A percentile compares a stretch with the other conserved stretches of the same genome.
Conservation (phyloP, 2,797 vertebrate genomes). For the Amniataba percoides region DNA sequence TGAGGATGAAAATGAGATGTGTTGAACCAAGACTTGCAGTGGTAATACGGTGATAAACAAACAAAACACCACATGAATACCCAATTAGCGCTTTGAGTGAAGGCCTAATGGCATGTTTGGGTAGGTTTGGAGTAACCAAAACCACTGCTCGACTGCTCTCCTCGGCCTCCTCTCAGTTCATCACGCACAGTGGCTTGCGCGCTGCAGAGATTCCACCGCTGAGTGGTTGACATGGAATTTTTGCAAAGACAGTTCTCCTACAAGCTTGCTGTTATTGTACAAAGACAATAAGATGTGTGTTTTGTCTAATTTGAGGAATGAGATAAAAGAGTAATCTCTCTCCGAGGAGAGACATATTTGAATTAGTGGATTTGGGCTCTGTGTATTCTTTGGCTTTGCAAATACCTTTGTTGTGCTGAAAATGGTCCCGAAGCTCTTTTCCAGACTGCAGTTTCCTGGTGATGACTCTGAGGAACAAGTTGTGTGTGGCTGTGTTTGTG, state of each 20-base stretch:
- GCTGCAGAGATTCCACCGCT: conserved; percentile 18
- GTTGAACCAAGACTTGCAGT: conserved; percentile 75
- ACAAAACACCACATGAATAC: conserved; percentile 76
- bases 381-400: conserved; percentile 62
- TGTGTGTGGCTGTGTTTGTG: conserved; percentile 37
- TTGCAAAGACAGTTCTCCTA: conserved; percentile 32
- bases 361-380: conserved; percentile 65
- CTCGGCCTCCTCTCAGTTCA: conserved; percentile 40
- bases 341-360: conserved; percentile 58
- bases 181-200: conserved; percentile 19
- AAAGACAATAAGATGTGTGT: conserved; percentile 52
- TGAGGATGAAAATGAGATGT: conserved; percentile 83
- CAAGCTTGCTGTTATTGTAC: conserved; percentile 31
- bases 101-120: conserved; percentile 57
- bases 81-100: conserved; percentile 72
- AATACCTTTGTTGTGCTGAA: conserved; percentile 62
- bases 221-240: conserved; percentile 26
- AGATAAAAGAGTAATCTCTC: conserved; percentile 64
- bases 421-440: conserved; percentile 62
- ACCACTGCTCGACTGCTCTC: conserved; percentile 49
- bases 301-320: conserved; percentile 65
- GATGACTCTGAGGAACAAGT: conserved; percentile 46
- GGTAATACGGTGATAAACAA: conserved; percentile 78
- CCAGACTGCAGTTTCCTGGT: conserved; percentile 49
- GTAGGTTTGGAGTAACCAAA: conserved; percentile 57